Evolutionary conservation across 2,797 vertebrate genomes (phyloP), one percentile per base, ranked within the genome.

Genomic region (Mormyrus hasselquistii): DNA sequence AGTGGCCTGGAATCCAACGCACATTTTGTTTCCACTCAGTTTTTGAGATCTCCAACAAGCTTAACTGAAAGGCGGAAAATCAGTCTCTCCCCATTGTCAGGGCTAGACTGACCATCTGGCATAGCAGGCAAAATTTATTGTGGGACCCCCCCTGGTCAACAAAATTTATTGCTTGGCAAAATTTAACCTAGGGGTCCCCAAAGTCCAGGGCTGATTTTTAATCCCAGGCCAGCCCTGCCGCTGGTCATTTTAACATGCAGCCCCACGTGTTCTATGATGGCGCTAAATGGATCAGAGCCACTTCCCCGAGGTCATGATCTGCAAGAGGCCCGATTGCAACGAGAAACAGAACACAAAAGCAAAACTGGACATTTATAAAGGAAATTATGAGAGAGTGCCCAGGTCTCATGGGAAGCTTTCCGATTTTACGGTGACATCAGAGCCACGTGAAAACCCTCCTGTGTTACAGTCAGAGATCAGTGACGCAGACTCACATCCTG

Each of bases 1-100:
- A 91, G 87, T 84, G 57, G 76, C 83, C 88, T 91, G 10, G 34
- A 89, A 89, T 88, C 57, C 86, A 88, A 38, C 25, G 34, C 50
- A 55, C 16, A 38, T 34, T 88, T 87, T 62, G 52, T 87, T 44
- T 16, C 25, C 86, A 19, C 41, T 86, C 47, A 87, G 8, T 50
- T 87, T 85, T 44, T 69, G 49, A 29, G 50, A 88, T 82, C 62
- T 41, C 87, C 12, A 19, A 50, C 82, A 89, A 19, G 85, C 53
- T 85, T 41, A 57, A 49, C 25, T 50, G 85, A 52, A 83, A 41
- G 50, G 44, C 34, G 53, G 79, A 55, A 85, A 79, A 6, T 76
- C 79, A 55, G 29, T 59, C 50, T 82, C 41, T 41, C 29, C 34
- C 22, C 0, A 87, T 50, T 49, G 29, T 89, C 52, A 29, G 34